Base-by-base conservation (phyloP, 2,888 invertebrate genomes). In the Perizoma flavofasciatum region DNA sequence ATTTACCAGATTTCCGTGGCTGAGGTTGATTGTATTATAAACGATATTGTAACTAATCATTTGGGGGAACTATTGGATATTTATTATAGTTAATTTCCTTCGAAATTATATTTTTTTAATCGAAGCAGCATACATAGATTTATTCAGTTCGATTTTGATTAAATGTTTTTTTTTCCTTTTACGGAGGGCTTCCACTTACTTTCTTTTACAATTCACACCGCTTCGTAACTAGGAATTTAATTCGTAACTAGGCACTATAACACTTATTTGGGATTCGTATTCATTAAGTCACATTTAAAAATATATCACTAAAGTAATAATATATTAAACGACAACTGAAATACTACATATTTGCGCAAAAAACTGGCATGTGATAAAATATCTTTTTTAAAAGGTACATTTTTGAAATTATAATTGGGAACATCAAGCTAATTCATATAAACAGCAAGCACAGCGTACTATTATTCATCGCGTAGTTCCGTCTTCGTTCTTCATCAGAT, bases 1-100 rank as follows among this genome's bases (percentile, higher is more conserved):
- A 68, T 61, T 70, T 71, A 73, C 69, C 70, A 74, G 69, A 72
- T 71, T 72, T 72, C 68, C 71, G 57, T 71, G 61, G 67, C 61
- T 63, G 58, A 55, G 52, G 55, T 52, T 63, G 61, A 54, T 49
- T 54, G 49, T 61, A 66, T 55, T 61, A 47, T 65, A 64, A 65
- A 55, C 51, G 63, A 63, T 60, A 65, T 67, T 70, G 54, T 37
- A 58, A 54, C 39, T 40, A 51, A 54, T 51, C 48, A 40, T 49
- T n/a, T 10, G 9, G 33, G 41, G 33, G 35, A 48, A 41, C 35
- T 10, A 10, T 34, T 56, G 6, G 33, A 40, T 49, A 35, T 47
- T 35, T 9, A 33, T 11, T 40, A 44, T 49, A 49, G 37, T 11
- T 33, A 6, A 39, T 44, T 55, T 33, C 33, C 33, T 43, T 37